phyloP scores from a whole-genome alignment of 2,888 invertebrate genomes.

The Eristalis pertinax region DNA sequence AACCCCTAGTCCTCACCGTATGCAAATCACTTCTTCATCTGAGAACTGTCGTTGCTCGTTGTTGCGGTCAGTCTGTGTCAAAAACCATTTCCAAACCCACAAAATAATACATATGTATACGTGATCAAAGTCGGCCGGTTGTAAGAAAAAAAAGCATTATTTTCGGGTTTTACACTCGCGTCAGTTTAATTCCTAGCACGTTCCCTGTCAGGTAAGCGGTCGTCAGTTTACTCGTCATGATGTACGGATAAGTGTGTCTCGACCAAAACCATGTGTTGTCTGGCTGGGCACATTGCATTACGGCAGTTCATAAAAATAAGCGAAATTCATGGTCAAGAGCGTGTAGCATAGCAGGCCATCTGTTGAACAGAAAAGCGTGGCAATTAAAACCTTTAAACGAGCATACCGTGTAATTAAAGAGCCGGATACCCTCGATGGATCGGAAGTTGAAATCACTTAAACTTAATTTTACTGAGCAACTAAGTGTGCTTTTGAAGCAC shows the following conservation, averaged over 20 bases:
- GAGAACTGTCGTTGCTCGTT: too few relatives aligned
- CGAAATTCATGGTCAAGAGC: conserved; percentile 27
- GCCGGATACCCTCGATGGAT: background rate
- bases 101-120: background rate
- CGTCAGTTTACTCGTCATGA: background rate
- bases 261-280: background rate
- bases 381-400: background rate
- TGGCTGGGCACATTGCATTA: conserved; percentile 1
- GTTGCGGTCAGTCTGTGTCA: too few relatives aligned
- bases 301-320: background rate
- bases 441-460: background rate
- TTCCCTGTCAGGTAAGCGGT: background rate
- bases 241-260: background rate
- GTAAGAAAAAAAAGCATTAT: background rate
- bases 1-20: too few relatives aligned
- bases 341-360: background rate
- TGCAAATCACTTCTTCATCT: too few relatives aligned
- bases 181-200: background rate
- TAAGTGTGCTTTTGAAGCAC: background rate
- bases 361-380: background rate
- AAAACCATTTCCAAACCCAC: background rate
- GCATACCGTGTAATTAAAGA: background rate
- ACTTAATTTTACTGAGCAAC: background rate
- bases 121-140: background rate
- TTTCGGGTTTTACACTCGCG: background rate